These are phyloP conservation scores for Lasiommata megera DNA, from an alignment of 2,888 invertebrate genomes.

Conservation along the genomic window DNA sequence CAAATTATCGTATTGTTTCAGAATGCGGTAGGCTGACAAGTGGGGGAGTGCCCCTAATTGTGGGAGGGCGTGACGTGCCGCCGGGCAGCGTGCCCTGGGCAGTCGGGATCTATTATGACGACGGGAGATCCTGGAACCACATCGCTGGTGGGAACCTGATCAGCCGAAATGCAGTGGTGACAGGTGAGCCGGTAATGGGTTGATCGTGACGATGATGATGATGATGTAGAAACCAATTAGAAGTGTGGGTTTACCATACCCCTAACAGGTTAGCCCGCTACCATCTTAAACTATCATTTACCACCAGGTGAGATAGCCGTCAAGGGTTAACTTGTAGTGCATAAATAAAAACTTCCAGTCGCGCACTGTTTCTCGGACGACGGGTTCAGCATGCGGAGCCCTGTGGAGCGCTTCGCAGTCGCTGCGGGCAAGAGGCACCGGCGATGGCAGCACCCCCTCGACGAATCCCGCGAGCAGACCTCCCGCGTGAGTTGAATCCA, in stretches of 20 bases:
- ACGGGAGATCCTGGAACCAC: slow-evolving; percentile 48
- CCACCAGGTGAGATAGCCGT: no score
- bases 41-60: slow-evolving; percentile 49
- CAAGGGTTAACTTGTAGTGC: no score
- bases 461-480: background rate
- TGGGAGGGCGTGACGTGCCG: slow-evolving; percentile 51
- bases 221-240: no score
- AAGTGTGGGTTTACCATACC: no score
- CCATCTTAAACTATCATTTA: no score
- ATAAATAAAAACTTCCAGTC: no score
- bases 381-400: no score
- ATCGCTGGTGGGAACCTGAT: slow-evolving; percentile 75
- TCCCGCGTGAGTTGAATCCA: background rate
- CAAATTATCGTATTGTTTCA: slow-evolving; percentile 21
- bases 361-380: slow-evolving; percentile 64
- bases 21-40: slow-evolving; percentile 51
- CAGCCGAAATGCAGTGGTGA: slow-evolving; percentile 36
- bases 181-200: no score
- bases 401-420: slow-evolving; percentile 40
- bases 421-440: slow-evolving; percentile 50
- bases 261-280: no score
- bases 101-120: slow-evolving; percentile 59
- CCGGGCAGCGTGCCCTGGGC: slow-evolving; percentile 70
- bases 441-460: background rate
- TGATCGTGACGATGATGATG: no score